Evolutionary conservation across 2,797 vertebrate species (phyloP).

Genomic region (Semotilus atromaculatus): DNA sequence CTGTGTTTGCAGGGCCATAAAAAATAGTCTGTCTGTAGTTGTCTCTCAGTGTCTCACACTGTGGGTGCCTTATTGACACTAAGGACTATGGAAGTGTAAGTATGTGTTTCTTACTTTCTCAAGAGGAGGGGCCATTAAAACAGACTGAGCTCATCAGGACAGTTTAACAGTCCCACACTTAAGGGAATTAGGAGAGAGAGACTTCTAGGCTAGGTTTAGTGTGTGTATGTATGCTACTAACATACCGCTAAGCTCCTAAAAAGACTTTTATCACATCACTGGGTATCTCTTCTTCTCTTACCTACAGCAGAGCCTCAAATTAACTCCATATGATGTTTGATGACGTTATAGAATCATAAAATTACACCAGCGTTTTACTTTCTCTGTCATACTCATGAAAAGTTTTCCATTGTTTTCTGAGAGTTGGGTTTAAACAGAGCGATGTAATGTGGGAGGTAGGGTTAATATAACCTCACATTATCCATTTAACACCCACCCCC

Average conservation of each 20-base stretch:
- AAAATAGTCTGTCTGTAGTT: conserved; percentile 44
- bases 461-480: conserved; percentile 52
- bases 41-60: conserved; percentile 31
- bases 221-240: conserved; percentile 45
- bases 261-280: conserved; percentile 48
- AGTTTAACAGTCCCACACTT: conserved; percentile 73
- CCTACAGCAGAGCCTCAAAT: conserved; percentile 75
- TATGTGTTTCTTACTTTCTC: conserved; percentile 67
- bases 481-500: conserved; percentile 13
- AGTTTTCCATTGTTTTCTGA: conserved; percentile 68
- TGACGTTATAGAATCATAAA: conserved; percentile 65
- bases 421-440: conserved; percentile 9
- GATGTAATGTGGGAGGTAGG: background rate
- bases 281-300: conserved; percentile 47
- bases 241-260: conserved; percentile 49
- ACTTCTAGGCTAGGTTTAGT: conserved; percentile 52
- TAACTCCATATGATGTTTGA: conserved; percentile 70
- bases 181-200: conserved; percentile 44
- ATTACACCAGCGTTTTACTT: conserved; percentile 57
- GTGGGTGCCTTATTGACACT: conserved; percentile 47
- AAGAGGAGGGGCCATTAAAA: conserved; percentile 64
- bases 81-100: conserved; percentile 47
- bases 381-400: conserved; percentile 57
- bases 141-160: conserved; percentile 67
- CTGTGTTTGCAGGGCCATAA: conserved; percentile 65